phyloP scores from a whole-genome alignment of 2,113 vertebrate species.

The Sciurus niger region DNA sequence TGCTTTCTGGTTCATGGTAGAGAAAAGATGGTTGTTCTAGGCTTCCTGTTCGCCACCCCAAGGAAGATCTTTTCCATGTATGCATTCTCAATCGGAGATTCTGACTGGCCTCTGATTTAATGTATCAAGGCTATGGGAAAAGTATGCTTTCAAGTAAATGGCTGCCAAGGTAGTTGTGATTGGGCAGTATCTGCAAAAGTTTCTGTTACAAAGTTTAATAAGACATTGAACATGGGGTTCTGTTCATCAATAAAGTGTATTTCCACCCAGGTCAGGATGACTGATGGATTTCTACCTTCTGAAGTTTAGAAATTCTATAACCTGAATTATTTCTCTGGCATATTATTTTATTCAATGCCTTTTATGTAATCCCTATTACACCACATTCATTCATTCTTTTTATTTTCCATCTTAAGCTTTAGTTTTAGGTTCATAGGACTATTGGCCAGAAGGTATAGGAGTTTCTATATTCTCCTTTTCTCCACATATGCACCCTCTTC shows the following conservation, averaged over 20 bases:
- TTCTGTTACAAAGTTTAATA: neutral
- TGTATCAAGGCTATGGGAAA: neutral
- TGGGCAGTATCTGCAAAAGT: neutral
- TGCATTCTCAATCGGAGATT: neutral
- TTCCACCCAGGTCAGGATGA: neutral
- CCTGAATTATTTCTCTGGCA: neutral
- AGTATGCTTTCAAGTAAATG: neutral
- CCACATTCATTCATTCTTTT: neutral
- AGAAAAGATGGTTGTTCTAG: neutral
- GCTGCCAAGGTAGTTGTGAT: neutral
- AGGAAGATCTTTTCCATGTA: neutral
- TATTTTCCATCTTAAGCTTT: neutral
- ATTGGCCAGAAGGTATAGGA: neutral
- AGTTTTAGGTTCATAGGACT: neutral
- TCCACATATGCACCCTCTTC: neutral
- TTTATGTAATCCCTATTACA: slow-evolving; percentile 21
- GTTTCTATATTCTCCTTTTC: neutral
- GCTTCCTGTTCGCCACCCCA: neutral
- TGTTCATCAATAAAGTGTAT: neutral
- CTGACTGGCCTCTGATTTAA: neutral
- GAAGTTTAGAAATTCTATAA: neutral
- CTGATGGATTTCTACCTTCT: neutral
- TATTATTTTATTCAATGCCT: neutral
- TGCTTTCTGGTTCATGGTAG: neutral
- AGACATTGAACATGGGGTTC: neutral